phyloP scores from a whole-genome alignment of 1,140 invertebrate genomes.

The Leguminivora glycinivorella region DNA sequence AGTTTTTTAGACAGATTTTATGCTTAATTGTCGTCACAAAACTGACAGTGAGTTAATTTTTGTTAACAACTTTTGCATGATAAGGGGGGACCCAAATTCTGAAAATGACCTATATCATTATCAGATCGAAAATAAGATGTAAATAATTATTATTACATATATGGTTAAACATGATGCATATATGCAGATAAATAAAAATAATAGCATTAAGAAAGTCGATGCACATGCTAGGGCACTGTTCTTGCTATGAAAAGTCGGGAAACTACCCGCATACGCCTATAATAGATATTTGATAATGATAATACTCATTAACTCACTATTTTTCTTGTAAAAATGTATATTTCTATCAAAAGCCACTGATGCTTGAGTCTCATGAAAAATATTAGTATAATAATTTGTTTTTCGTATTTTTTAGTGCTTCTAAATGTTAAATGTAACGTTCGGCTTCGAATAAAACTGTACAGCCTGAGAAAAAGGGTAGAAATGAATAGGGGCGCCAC shows the following conservation, averaged over 20 bases:
- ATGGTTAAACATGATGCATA: not conserved
- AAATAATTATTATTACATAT: too few relatives aligned
- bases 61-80: too few relatives aligned
- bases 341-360: not conserved
- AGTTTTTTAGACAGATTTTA: too few relatives aligned
- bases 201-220: not conserved
- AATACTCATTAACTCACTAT: not conserved
- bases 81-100: too few relatives aligned
- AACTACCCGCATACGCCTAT: not conserved
- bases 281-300: not conserved
- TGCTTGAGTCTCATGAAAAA: not conserved
- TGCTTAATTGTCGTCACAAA: too few relatives aligned
- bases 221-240: not conserved
- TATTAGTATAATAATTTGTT: not conserved
- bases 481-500: too few relatives aligned
- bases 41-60: too few relatives aligned
- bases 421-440: slow-evolving; percentile 4
- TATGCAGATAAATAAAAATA: not conserved
- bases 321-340: not conserved
- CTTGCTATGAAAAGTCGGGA: not conserved
- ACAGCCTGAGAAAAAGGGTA: too few relatives aligned
- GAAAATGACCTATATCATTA: too few relatives aligned
- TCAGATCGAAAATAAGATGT: too few relatives aligned
- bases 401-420: not conserved
- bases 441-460: slow-evolving; percentile 11